A percentile compares a stretch with the other conserved stretches of the same genome.
phyloP scores from a whole-genome alignment of 2,888 invertebrate species.

The Trachelus iudaicus region DNA sequence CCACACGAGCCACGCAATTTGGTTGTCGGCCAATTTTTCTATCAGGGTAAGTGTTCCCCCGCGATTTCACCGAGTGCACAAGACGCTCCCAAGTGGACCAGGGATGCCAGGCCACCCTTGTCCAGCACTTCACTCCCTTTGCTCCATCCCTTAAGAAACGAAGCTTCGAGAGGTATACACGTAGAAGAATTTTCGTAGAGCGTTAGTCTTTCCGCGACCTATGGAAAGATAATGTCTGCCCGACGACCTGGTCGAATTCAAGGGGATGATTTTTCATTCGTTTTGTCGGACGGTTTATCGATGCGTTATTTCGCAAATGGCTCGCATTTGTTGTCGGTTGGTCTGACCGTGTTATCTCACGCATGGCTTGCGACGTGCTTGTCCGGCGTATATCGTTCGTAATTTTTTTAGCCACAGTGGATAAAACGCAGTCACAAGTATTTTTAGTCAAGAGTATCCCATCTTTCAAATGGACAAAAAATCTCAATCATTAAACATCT shows the following conservation, averaged over 20 bases:
- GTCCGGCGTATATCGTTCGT: slow-evolving; percentile 14
- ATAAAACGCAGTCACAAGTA: too few species aligned
- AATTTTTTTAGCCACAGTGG: too few species aligned
- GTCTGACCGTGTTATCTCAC: slow-evolving; percentile 37
- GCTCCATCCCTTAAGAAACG: too few species aligned
- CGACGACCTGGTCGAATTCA: slow-evolving; percentile 14
- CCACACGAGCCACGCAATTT: slow-evolving; percentile 38
- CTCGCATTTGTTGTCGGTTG: slow-evolving; percentile 33
- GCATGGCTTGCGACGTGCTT: slow-evolving; percentile 28
- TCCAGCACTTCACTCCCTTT: too few species aligned
- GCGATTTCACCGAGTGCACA: not conserved
- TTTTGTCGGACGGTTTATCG: slow-evolving; percentile 44
- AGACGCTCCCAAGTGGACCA: too few species aligned
- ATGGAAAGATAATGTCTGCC: too few species aligned
- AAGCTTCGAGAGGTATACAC: too few species aligned
- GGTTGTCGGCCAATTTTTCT: slow-evolving; percentile 35
- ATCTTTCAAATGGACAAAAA: too few species aligned
- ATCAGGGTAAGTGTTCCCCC: not conserved
- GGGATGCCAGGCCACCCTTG: too few species aligned
- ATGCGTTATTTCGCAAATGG: slow-evolving; percentile 52
- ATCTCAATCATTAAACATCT: too few species aligned
- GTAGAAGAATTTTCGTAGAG: not conserved
- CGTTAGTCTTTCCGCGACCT: not conserved
- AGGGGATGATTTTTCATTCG: slow-evolving; percentile 30
- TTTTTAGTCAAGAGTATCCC: too few species aligned